Evolutionary conservation across 2,113 vertebrate species (phyloP), one percentile per base, ranked within the genome.

Genomic region (Salvelinus fontinalis): DNA sequence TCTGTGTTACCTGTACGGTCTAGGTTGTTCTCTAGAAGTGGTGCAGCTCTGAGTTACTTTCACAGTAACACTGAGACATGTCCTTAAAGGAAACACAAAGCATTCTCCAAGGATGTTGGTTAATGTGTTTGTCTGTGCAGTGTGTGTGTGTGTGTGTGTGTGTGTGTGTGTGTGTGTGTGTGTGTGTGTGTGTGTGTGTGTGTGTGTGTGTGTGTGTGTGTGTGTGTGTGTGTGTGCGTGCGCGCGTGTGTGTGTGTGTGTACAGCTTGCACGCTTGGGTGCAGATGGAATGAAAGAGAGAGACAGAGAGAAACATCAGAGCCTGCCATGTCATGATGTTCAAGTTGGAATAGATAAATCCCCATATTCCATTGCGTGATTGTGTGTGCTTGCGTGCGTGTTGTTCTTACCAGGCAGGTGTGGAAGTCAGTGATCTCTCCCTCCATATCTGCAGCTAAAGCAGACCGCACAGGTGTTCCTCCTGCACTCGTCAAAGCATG

Each of bases 401-500:
- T 49, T 72, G 80, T 81, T 59, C 75, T 27, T 67, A 7, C 48
- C 13, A 27, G 34, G 29, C 87, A 88, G 83, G 89, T 86, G 86
- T 82, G 81, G 79, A 86, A 76, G 83, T 82, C 75, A 81, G 76
- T 84, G 86, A 88, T 90, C 84, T 84, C 75, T 85, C 78, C 77
- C 54, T 71, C 31, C 16, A 20, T 85, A 76, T 79, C 54, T 71
- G 51, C 16, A 18, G 22, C 27, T 67, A 16, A 54, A 67, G 4
- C 44, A 62, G 64, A 79, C 78, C 80, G 87, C 87, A 86, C 89
- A 89, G 89, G 85, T 88, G 86, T 85, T 86, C 80, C 66, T 85
- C 79, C 77, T 86, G 77, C 82, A 86, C 84, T 78, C 72, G 62
- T 84, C 79, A 80, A 83, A 78, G 84, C 79, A 81, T 49, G 67